These are phyloP conservation scores for Falcunculus frontatus DNA, from an alignment of 2,113 vertebrate species.

Conservation along the genomic window DNA sequence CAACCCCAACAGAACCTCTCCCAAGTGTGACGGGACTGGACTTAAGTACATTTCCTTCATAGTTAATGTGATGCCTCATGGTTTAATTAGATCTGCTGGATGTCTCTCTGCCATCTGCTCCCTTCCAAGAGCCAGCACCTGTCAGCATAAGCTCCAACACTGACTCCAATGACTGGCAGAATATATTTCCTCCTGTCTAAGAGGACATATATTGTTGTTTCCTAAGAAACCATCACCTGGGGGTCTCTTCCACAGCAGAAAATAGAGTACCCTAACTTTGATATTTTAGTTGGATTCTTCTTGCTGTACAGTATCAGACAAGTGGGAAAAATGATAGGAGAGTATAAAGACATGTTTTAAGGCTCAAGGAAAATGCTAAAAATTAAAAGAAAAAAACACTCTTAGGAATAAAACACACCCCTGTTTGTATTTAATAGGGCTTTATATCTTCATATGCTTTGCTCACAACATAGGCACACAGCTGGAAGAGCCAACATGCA, in stretches of 20 bases:
- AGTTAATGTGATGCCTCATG: background rate
- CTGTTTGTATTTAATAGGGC: background rate
- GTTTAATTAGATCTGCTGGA: conserved; percentile 42
- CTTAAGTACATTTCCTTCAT: background rate
- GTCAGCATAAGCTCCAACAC: background rate
- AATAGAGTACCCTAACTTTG: background rate
- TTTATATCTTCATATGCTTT: background rate
- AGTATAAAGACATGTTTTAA: background rate
- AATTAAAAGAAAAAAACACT: background rate
- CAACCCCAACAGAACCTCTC: background rate
- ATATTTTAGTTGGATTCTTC: background rate
- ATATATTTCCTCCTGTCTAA: background rate
- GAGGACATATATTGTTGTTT: background rate
- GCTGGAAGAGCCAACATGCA: background rate
- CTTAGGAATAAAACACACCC: background rate
- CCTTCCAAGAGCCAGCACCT: conserved; percentile 24
- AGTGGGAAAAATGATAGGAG: background rate
- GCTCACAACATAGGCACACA: background rate
- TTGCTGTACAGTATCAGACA: background rate
- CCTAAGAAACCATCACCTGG: background rate
- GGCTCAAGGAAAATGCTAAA: background rate
- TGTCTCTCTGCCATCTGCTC: conserved; percentile 39
- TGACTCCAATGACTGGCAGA: background rate
- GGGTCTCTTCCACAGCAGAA: background rate
- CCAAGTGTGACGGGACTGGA: background rate